These are phyloP conservation scores for Chionomys nivalis DNA, from an alignment of 2,113 vertebrate species.

Conservation along the genomic window DNA sequence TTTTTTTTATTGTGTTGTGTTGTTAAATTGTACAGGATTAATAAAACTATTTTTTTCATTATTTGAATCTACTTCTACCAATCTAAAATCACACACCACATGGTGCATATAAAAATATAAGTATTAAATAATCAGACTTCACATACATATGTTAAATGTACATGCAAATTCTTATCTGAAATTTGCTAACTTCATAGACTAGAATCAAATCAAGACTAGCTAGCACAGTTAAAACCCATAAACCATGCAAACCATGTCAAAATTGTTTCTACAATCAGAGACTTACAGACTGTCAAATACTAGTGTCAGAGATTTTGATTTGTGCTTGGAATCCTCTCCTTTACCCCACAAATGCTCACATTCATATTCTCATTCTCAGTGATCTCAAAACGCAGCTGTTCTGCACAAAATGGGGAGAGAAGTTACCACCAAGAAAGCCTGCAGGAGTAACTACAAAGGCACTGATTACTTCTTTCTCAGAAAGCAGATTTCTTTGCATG, in stretches of 20 bases:
- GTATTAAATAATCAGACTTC: conserved; percentile 59
- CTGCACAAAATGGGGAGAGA: conserved; percentile 82
- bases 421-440: conserved; percentile 81
- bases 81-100: conserved; percentile 34
- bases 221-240: neutral
- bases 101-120: conserved; percentile 19
- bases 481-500: conserved; percentile 66
- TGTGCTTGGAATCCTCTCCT: conserved; percentile 59
- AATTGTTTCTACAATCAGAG: conserved; percentile 1
- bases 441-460: conserved; percentile 84
- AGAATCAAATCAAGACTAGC: conserved; percentile 51
- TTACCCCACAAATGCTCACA: conserved; percentile 70
- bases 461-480: conserved; percentile 82
- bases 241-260: neutral
- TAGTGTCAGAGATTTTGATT: conserved; percentile 52
- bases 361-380: conserved; percentile 76
- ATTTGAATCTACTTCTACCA: conserved; percentile 46
- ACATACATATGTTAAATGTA: conserved; percentile 60
- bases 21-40: conserved; percentile 34
- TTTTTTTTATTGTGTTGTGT: neutral
- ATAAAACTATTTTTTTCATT: conserved; percentile 32
- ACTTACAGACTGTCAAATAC: conserved; percentile 50
- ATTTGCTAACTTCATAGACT: conserved; percentile 53
- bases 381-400: conserved; percentile 85
- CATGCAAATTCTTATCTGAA: conserved; percentile 57